Evolutionary conservation across 2,113 vertebrate species (phyloP).

Genomic region (Heterocephalus glaber): DNA sequence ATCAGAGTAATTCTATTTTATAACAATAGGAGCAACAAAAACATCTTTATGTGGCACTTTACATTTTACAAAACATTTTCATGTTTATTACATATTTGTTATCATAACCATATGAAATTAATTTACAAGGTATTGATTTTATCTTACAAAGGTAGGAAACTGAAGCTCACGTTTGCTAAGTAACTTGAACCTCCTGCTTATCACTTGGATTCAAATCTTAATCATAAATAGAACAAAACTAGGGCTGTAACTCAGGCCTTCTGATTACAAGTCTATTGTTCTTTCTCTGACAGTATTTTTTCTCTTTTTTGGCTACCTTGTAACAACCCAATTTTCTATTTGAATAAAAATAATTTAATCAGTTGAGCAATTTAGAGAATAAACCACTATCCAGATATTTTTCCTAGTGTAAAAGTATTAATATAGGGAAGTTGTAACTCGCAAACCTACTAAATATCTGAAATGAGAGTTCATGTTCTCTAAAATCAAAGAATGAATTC

Average conservation of each 20-base stretch:
- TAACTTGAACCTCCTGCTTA: not conserved
- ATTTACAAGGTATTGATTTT: not conserved
- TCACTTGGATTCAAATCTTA: slow-evolving; percentile 11
- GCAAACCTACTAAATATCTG: too few species aligned
- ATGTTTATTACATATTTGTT: not conserved
- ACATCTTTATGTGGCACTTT: not conserved
- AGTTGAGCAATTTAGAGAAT: slow-evolving; percentile 35
- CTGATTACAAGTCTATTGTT: not conserved
- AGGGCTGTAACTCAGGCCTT: not conserved
- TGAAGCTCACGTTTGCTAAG: slow-evolving; percentile 23
- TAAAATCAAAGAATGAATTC: too few species aligned
- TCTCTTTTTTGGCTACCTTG: not conserved
- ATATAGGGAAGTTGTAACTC: too few species aligned
- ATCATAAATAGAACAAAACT: not conserved
- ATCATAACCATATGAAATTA: not conserved
- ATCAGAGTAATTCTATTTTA: not conserved
- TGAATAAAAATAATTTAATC: slow-evolving; percentile 18
- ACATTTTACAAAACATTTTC: not conserved
- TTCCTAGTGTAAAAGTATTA: not conserved
- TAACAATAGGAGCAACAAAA: not conserved
- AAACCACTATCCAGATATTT: not conserved
- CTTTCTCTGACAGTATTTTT: not conserved
- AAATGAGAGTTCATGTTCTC: too few species aligned
- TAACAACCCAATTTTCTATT: not conserved
- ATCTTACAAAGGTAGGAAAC: not conserved